Conservation (phyloP, 1,140 invertebrate genomes). For the Eciton burchellii region DNA sequence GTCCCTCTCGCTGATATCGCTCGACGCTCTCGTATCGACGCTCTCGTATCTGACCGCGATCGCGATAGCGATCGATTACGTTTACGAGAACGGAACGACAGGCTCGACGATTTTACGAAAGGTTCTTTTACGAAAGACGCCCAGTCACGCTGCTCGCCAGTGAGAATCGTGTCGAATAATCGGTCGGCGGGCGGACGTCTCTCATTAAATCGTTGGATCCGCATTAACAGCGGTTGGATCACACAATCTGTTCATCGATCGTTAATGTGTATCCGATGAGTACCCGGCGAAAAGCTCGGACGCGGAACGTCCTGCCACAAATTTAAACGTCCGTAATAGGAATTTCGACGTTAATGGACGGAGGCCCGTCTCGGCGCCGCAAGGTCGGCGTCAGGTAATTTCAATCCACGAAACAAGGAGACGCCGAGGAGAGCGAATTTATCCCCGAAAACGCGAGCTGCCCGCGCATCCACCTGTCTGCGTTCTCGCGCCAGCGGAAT, state of each 20-base stretch:
- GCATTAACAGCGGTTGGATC: slow-evolving; percentile 79
- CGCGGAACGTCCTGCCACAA: neutral
- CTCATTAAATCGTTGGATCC: slow-evolving; percentile 83
- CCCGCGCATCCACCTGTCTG: neutral
- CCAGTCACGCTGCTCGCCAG: slow-evolving; percentile 72
- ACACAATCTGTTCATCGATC: slow-evolving; percentile 80
- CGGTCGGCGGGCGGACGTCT: slow-evolving; percentile 75
- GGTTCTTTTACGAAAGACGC: slow-evolving; percentile 70
- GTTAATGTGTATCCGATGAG: slow-evolving; percentile 80
- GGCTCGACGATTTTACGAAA: neutral
- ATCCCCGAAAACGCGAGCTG: no score
- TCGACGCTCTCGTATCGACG: neutral
- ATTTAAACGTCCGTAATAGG: slow-evolving; percentile 14
- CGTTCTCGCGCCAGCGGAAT: no score
- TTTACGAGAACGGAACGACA: slow-evolving; percentile 16
- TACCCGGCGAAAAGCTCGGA: slow-evolving; percentile 52
- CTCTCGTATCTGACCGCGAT: neutral
- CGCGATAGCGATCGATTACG: slow-evolving; percentile 20
- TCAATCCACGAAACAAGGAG: neutral
- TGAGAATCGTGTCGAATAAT: slow-evolving; percentile 77
- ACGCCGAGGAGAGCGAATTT: no score
- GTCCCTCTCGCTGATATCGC: neutral
- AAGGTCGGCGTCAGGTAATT: neutral
- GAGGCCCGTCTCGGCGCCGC: neutral
- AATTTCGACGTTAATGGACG: slow-evolving; percentile 5